Base-by-base conservation (phyloP, 2,797 vertebrate genomes). In the Lacerta agilis region DNA sequence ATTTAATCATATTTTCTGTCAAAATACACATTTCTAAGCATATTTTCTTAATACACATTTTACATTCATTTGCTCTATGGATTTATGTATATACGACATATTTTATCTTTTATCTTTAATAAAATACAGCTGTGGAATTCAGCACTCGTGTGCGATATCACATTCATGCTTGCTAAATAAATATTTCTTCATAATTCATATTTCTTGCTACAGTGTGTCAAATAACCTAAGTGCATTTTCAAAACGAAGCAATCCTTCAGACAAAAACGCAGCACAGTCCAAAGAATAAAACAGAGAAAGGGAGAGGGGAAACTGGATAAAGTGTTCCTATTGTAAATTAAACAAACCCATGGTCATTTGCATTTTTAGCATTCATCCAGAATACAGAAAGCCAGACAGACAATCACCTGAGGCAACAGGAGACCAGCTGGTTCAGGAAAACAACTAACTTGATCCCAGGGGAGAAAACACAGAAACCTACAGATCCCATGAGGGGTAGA, bases 361-460 rank as follows among this genome's bases (percentile, higher is more conserved):
- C 66, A 41, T 5, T 86, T 27, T 79, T 79, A 55, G 84, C 11
- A 25, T 45, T 79, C 20, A 49, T 33, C 29, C 43, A 66, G 76
- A 79, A 79, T 79, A 18, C 17, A 45, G 64, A 45, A 79, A 27
- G 41, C 8, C n/a, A 91, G 92, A 93, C 92, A 94, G 90, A 89
- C 81, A 82, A 91, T 94, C 89, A 89, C 93, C 93, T 41, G 84
- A 90, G 91, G 95, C 93, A 92, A 93, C 88, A 25, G 3, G 91
- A 89, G 91, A 93, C 90, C 92, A 95, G 92, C 73, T 92, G 92
- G 83, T 89, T 81, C 71, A 61, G 67, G 64, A 88, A 79, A 85
- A 92, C 78, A 85, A 86, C 87, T 92, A 94, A 84, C 84, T 87
- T 92, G 88, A 90, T 88, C 88, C 82, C 90, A 66, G 38, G 75